Evolutionary conservation across 2,113 vertebrate species (phyloP), one percentile per base, ranked within the genome.

Genomic region (Murina feae): DNA sequence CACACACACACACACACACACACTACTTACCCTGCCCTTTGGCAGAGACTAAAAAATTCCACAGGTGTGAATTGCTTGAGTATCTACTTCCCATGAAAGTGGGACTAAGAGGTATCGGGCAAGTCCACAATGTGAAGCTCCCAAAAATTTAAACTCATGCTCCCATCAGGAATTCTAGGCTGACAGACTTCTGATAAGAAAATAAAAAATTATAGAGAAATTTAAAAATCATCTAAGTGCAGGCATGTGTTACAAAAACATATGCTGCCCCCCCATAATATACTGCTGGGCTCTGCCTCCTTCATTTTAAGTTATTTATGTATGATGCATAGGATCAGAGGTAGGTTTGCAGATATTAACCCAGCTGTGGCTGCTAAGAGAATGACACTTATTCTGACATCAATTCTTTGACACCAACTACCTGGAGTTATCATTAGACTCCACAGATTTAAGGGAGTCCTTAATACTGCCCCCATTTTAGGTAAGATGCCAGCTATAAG

Each of bases 281-380:
- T 10, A 55, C 18, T 78, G 23, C 32, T 87, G n/a, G 35, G 37
- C 16, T 93, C 63, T 91, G 25, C 32, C 44, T 66, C 81, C 75
- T 71, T 85, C 37, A 86, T 85, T 84, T 80, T 81, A 84, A 90
- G 39, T 92, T 83, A n/a, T 32, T 86, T 65, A 74, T 69, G 11
- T 39, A 68, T 35, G 23, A 68, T 37, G 9, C 32, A 65, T 53
- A 42, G 42, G 42, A 87, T 89, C 47, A 93, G 30, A 75, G 8
- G 39, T 58, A 79, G 10, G 53, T 93, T 96, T 91, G 65, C 25
- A 84, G 80, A 47, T 75, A 79, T 63, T 86, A 95, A 93, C 60
- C 16, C 39, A 47, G 30, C 12, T 2, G 18, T 86, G n/a, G 21
- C 65, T 90, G 49, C 39, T 80, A 92, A 84, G 90, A 84, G 28